Evolutionary conservation across 1,140 invertebrate genomes (phyloP).

Genomic region (Mactra quadrangularis): DNA sequence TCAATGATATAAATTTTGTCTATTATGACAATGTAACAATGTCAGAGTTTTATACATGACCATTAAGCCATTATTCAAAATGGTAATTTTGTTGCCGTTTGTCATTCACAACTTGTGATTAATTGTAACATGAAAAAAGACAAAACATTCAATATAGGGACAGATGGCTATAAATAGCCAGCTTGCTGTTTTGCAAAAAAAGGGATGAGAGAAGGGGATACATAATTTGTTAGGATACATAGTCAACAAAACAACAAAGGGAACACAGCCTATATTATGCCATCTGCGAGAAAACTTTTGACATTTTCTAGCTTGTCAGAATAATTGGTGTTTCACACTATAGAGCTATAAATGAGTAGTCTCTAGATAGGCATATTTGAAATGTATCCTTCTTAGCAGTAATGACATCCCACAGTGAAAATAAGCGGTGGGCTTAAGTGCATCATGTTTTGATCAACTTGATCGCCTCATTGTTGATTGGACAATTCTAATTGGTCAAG

Average conservation of each 20-base stretch:
- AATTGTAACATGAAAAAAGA: slow-evolving; percentile 23
- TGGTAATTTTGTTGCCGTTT: slow-evolving; percentile 38
- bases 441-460: slow-evolving; percentile 38
- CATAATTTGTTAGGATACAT: slow-evolving; percentile 19
- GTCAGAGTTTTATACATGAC: not conserved
- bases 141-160: slow-evolving; percentile 47
- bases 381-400: slow-evolving; percentile 31
- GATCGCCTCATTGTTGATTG: slow-evolving; percentile 15
- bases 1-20: slow-evolving; percentile 34
- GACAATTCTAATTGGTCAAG: slow-evolving; percentile 45
- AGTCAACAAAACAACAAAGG: slow-evolving; percentile 34
- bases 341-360: slow-evolving; percentile 10
- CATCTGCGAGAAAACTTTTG: slow-evolving; percentile 44
- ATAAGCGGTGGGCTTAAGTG: slow-evolving; percentile 41
- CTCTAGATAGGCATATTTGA: slow-evolving; percentile 35
- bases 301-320: slow-evolving; percentile 41
- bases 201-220: not conserved
- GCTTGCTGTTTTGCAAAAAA: slow-evolving; percentile 26
- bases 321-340: slow-evolving; percentile 31
- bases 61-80: slow-evolving; percentile 12
- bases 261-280: slow-evolving; percentile 13
- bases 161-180: slow-evolving; percentile 38
- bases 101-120: slow-evolving; percentile 23
- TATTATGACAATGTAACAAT: slow-evolving; percentile 26
- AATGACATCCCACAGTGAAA: slow-evolving; percentile 39